A percentile compares a stretch with the other conserved stretches of the same genome.
Conservation (phyloP, 2,888 invertebrate genomes). For the Drosophila paracracens region DNA sequence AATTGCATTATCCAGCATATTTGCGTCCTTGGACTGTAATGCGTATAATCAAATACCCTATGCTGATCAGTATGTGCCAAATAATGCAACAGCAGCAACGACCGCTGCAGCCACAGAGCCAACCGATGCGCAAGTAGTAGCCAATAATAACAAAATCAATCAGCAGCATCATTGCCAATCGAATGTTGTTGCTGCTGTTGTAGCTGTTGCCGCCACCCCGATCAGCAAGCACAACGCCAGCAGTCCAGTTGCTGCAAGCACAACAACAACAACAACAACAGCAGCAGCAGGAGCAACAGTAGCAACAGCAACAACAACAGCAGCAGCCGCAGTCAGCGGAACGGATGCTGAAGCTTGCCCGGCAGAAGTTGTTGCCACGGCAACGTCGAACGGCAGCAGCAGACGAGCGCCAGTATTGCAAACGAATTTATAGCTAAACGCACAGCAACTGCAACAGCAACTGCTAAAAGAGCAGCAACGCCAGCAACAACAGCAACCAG, state of each 20-base stretch:
- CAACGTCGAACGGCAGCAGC: constrained; percentile 54
- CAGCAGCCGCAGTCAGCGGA: constrained; percentile 11
- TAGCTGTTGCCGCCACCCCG: constrained; percentile 47
- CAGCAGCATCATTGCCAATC: constrained; percentile 77
- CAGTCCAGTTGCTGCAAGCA: constrained; percentile 36
- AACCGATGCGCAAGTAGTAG: constrained; percentile 73
- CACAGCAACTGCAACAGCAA: constrained; percentile 69
- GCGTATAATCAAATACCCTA: constrained; percentile 83
- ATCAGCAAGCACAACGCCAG: constrained; percentile 44
- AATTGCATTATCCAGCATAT: constrained; percentile 83
- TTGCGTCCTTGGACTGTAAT: constrained; percentile 82
- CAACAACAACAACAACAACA: constrained; percentile 5
- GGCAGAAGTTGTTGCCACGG: constrained; percentile 31
- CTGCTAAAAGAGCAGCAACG: constrained; percentile 69
- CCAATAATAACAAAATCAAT: constrained; percentile 84
- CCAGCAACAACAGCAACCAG: constrained; percentile 42
- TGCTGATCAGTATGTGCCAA: constrained; percentile 85
- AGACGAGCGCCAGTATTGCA: constrained; percentile 66
- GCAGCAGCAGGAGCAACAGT: constrained; percentile 5
- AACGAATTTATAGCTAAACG: constrained; percentile 84
- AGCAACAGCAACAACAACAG: constrained; percentile 30
- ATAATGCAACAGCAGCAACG: constrained; percentile 60
- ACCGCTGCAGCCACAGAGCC: constrained; percentile 42
- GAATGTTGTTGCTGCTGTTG: constrained; percentile 51
- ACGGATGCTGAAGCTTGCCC: constrained; percentile 13